A percentile compares a stretch with the other conserved stretches of the same genome.
phyloP scores from a whole-genome alignment of 2,888 invertebrate species.

The Calliscelio sp. region DNA sequence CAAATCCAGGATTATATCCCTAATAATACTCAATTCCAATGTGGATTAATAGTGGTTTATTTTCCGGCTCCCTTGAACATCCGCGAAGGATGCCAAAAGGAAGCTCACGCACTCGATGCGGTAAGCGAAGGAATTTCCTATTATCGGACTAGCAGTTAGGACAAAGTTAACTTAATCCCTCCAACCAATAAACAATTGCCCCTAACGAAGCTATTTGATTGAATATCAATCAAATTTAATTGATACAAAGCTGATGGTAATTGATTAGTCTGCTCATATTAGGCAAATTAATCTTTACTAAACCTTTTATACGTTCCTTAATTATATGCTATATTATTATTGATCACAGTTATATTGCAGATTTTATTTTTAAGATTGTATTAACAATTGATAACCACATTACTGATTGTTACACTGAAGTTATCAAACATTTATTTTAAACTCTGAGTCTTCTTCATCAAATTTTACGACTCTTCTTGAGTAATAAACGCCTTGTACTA shows the following conservation, averaged over 20 bases:
- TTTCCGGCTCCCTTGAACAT: slow-evolving; percentile 76
- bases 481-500: slow-evolving; percentile 56
- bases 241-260: too few species aligned
- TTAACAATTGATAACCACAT: too few species aligned
- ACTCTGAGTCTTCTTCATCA: slow-evolving; percentile 17
- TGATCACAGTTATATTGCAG: too few species aligned
- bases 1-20: slow-evolving; percentile 85
- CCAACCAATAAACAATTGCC: slow-evolving; percentile 66
- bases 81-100: slow-evolving; percentile 75
- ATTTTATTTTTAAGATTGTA: too few species aligned
- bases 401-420: too few species aligned
- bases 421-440: slow-evolving; percentile 38
- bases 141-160: slow-evolving; percentile 80
- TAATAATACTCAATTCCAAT: slow-evolving; percentile 86
- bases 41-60: slow-evolving; percentile 86
- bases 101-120: slow-evolving; percentile 64
- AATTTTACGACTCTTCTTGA: slow-evolving; percentile 48
- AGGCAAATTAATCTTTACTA: too few species aligned
- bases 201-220: slow-evolving; percentile 29
- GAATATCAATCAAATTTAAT: slow-evolving; percentile 47
- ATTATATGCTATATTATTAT: too few species aligned
- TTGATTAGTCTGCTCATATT: too few species aligned
- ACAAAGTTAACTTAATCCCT: slow-evolving; percentile 77
- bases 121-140: slow-evolving; percentile 77
- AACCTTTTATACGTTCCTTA: too few species aligned